Evolutionary conservation across 2,888 invertebrate species (phyloP).

Genomic region (Phyllotreta cruciferae): DNA sequence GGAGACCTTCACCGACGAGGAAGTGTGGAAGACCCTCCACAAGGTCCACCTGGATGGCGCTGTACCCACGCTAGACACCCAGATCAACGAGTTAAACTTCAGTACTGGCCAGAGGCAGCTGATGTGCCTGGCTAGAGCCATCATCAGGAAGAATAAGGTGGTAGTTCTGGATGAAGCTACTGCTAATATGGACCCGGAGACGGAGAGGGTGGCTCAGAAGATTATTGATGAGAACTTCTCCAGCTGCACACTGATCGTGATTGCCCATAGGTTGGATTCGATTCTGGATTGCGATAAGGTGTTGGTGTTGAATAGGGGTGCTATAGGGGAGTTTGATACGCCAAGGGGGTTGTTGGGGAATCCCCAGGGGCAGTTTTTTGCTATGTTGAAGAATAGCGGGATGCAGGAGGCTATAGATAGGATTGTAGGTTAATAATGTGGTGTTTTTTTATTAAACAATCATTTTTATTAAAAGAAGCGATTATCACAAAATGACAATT

Average conservation of each 20-base stretch:
- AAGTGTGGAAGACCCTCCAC: slow-evolving; percentile 50
- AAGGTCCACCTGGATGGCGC: slow-evolving; percentile 57
- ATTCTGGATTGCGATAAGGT: slow-evolving; percentile 64
- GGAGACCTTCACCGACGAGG: slow-evolving; percentile 46
- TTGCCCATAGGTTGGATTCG: slow-evolving; percentile 59
- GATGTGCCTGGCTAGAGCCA: slow-evolving; percentile 65
- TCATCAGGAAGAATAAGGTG: slow-evolving; percentile 62
- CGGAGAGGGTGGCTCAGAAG: slow-evolving; percentile 64
- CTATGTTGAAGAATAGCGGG: slow-evolving; percentile 74
- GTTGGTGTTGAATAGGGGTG: slow-evolving; percentile 63
- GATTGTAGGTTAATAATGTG: too few species aligned
- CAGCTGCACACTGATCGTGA: slow-evolving; percentile 64
- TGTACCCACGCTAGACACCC: slow-evolving; percentile 50
- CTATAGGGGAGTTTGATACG: slow-evolving; percentile 49
- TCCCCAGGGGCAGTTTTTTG: slow-evolving; percentile 67
- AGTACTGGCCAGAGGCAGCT: slow-evolving; percentile 63
- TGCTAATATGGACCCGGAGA: slow-evolving; percentile 64
- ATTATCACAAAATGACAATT: slow-evolving; percentile 63
- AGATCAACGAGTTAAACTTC: slow-evolving; percentile 44
- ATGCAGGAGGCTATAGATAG: slow-evolving; percentile 5
- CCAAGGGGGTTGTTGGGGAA: slow-evolving; percentile 63
- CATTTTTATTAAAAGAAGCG: slow-evolving; percentile 61
- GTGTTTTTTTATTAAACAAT: slow-evolving; percentile 55
- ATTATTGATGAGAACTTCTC: slow-evolving; percentile 63
- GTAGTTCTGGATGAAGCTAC: slow-evolving; percentile 67